These are phyloP conservation scores for Laothoe populi DNA, from an alignment of 2,888 invertebrate species.

Conservation along the genomic window DNA sequence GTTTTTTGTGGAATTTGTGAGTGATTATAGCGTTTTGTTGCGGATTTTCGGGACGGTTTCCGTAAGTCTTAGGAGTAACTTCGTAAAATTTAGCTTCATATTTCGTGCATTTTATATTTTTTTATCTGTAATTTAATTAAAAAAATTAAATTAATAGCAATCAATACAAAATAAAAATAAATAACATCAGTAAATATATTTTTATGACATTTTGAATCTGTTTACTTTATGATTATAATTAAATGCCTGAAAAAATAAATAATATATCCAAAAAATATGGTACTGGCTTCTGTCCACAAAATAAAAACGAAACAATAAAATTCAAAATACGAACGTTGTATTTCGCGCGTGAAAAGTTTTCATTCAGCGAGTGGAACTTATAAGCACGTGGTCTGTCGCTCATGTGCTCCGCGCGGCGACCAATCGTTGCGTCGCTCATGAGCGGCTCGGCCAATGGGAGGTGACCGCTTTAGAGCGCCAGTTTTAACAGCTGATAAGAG, in stretches of 20 bases:
- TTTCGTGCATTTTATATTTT: neutral
- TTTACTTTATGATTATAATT: no score
- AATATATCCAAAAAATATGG: neutral
- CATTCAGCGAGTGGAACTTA: conserved; percentile 70
- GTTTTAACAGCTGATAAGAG: conserved; percentile 78
- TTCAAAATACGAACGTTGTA: conserved; percentile 2
- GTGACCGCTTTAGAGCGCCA: conserved; percentile 72
- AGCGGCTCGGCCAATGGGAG: conserved; percentile 66
- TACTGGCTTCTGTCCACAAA: neutral
- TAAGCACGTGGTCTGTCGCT: conserved; percentile 82
- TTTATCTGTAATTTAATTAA: no score
- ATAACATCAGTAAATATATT: no score
- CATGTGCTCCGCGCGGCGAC: conserved; percentile 69
- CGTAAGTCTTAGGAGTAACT: conserved; percentile 24
- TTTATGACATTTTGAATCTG: no score
- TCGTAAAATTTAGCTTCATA: neutral
- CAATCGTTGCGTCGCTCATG: conserved; percentile 75
- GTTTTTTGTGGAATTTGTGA: conserved; percentile 52
- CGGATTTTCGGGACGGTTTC: conserved; percentile 35
- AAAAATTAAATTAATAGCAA: no score
- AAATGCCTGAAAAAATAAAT: neutral
- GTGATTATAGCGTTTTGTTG: conserved; percentile 52
- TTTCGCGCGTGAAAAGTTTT: conserved; percentile 65
- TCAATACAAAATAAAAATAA: no score
- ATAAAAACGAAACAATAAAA: conserved; percentile 15